Evolutionary conservation across 2,113 vertebrate species (phyloP).

Genomic region (Phalacrocorax carbo): DNA sequence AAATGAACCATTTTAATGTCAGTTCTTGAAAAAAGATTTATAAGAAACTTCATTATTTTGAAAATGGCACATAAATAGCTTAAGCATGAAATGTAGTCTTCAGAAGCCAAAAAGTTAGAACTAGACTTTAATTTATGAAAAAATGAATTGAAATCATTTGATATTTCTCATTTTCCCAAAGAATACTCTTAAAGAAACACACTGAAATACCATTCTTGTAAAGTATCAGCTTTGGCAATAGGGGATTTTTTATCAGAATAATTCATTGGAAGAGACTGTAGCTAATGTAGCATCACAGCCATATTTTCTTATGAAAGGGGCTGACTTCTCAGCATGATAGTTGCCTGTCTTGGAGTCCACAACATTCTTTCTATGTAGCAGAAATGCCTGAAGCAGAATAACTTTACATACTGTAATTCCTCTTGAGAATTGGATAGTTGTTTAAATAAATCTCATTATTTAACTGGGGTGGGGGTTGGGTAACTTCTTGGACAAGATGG

Average conservation of each 20-base stretch:
- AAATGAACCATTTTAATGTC: neutral
- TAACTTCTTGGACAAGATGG: neutral
- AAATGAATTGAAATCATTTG: neutral
- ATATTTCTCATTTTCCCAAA: neutral
- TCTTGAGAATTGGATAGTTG: neutral
- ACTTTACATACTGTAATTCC: fast-evolving
- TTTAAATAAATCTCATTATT: neutral
- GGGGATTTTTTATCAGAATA: neutral
- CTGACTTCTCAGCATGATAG: neutral
- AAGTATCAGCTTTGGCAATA: neutral
- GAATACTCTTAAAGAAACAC: neutral
- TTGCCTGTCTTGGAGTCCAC: neutral
- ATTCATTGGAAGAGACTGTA: neutral
- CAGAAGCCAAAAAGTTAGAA: neutral
- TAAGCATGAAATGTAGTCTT: neutral
- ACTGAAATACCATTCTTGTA: neutral
- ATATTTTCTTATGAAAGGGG: neutral
- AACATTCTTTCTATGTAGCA: neutral
- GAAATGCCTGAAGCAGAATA: neutral
- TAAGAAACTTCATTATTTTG: neutral
- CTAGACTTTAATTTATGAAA: neutral
- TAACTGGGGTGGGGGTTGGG: neutral
- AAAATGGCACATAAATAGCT: neutral
- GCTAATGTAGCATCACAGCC: fast-evolving
- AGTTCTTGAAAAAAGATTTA: neutral